A percentile compares a stretch with the other conserved stretches of the same genome.
These are phyloP conservation scores for Furcifer pardalis DNA, from an alignment of 2,797 vertebrate species.

Conservation along the genomic window DNA sequence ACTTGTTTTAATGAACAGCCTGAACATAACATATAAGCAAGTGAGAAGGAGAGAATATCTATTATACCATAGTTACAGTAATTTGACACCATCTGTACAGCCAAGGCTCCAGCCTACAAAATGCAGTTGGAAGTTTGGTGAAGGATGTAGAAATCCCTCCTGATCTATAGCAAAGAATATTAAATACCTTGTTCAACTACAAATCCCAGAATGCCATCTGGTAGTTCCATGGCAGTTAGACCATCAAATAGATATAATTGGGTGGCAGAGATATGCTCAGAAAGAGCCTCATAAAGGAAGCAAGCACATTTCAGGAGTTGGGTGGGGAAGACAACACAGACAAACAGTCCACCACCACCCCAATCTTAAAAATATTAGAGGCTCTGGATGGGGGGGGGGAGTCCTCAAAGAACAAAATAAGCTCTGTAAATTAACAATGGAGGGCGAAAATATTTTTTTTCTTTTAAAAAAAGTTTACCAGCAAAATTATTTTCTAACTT, in stretches of 20 bases:
- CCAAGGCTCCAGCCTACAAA: neutral
- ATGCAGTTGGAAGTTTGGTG: neutral
- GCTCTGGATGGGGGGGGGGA: neutral
- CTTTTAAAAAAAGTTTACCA: neutral
- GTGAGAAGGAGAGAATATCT: neutral
- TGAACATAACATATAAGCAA: conserved; percentile 12
- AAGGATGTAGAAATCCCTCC: neutral
- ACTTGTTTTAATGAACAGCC: conserved; percentile 52
- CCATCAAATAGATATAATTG: no score
- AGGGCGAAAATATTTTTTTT: neutral
- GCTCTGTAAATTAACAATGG: conserved; percentile 51
- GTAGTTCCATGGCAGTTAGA: no score
- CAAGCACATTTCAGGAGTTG: neutral
- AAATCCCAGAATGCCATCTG: no score
- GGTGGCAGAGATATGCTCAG: neutral
- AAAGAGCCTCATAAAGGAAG: neutral
- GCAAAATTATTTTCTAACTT: conserved; percentile 16
- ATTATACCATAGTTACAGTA: no score
- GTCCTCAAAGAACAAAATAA: conserved; percentile 41
- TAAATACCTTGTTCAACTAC: no score
- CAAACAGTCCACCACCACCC: no score
- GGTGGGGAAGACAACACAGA: neutral
- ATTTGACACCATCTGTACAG: neutral
- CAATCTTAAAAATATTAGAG: neutral
- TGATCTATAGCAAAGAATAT: no score